phyloP scores from a whole-genome alignment of 2,113 vertebrate species.

The Coturnix japonica region DNA sequence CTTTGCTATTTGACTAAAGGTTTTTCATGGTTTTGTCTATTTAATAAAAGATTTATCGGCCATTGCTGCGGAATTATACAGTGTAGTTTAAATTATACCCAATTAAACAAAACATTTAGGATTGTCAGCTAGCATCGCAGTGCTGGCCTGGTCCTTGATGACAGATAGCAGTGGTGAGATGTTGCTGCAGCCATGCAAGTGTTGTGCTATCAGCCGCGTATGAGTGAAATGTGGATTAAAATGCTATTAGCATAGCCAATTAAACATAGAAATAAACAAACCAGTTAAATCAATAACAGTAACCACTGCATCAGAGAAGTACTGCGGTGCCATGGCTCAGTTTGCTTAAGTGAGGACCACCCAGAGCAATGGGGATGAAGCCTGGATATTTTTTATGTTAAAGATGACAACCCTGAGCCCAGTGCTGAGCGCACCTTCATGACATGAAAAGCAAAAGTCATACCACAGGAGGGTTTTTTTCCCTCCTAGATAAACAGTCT shows the following conservation, averaged over 20 bases:
- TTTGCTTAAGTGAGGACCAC: background rate
- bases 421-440: background rate
- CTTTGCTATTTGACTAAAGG: background rate
- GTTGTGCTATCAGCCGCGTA: slow-evolving; percentile 58
- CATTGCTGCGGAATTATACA: background rate
- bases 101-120: slow-evolving; percentile 46
- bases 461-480: background rate
- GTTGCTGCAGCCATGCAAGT: slow-evolving; percentile 52
- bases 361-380: background rate
- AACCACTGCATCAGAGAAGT: slow-evolving; percentile 48
- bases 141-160: slow-evolving; percentile 32
- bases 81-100: slow-evolving; percentile 26
- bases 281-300: slow-evolving; percentile 72
- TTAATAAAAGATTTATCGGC: background rate
- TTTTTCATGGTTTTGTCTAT: slow-evolving; percentile 21
- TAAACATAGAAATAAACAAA: slow-evolving; percentile 78
- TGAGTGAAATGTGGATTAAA: slow-evolving; percentile 74
- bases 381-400: background rate
- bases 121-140: background rate
- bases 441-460: background rate
- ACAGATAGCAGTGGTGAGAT: slow-evolving; percentile 51
- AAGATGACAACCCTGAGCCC: background rate
- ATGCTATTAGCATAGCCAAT: slow-evolving; percentile 79
- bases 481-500: background rate
- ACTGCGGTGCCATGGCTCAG: slow-evolving; percentile 4